A percentile compares a stretch with the other conserved stretches of the same genome.
These are phyloP conservation scores for Teleopsis dalmanni DNA, from an alignment of 1,140 invertebrate species.

Conservation along the genomic window DNA sequence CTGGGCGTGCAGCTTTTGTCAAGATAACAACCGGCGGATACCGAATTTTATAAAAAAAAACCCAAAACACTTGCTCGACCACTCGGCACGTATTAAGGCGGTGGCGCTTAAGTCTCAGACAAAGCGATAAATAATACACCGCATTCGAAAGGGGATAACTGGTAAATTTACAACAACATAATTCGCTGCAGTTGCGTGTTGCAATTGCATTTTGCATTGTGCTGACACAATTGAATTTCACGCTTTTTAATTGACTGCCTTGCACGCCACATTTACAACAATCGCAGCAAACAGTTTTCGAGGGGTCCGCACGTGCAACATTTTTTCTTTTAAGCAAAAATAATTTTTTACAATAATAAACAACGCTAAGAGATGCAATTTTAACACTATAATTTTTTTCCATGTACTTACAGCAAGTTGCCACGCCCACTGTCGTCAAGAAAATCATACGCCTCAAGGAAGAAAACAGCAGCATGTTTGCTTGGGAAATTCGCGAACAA, in stretches of 20 bases:
- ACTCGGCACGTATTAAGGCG: too few relatives aligned
- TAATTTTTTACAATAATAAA: too few relatives aligned
- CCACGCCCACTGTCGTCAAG: conserved; percentile 85
- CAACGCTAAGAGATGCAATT: too few relatives aligned
- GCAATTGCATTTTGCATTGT: not conserved
- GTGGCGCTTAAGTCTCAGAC: too few relatives aligned
- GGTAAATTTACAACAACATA: too few relatives aligned
- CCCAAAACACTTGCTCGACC: too few relatives aligned
- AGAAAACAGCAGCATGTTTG: conserved; percentile 87
- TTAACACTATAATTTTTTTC: not conserved
- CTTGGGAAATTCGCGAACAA: conserved; percentile 86
- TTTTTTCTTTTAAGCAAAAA: not conserved
- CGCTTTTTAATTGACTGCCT: conserved; percentile 28
- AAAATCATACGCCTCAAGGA: conserved; percentile 85
- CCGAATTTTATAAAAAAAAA: too few relatives aligned
- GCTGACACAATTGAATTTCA: conserved; percentile 30
- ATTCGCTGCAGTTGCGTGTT: not conserved
- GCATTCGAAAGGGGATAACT: too few relatives aligned
- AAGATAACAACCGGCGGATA: too few relatives aligned
- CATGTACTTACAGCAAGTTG: conserved; percentile 71
- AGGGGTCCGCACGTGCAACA: not conserved
- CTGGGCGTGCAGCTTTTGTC: too few relatives aligned
- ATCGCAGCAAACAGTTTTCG: too few relatives aligned
- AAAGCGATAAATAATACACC: too few relatives aligned
- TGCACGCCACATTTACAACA: not conserved